Evolutionary conservation across 2,113 vertebrate genomes (phyloP).

Genomic region (Clupea harengus): DNA sequence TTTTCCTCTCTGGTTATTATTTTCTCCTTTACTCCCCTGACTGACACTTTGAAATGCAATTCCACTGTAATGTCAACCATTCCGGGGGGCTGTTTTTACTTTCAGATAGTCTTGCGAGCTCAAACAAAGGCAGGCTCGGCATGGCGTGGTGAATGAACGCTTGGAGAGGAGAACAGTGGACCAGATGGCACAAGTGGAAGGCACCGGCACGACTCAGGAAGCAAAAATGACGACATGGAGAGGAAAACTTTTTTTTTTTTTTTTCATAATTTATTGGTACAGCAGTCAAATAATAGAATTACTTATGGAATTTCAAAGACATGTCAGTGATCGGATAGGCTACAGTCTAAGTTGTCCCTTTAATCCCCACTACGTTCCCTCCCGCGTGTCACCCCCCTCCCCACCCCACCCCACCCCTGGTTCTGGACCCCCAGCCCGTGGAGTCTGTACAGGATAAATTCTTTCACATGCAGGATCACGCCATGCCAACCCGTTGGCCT

Average conservation of each 20-base stretch:
- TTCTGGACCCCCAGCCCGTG: neutral
- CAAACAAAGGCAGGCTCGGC: neutral
- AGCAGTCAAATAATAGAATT: slow-evolving; percentile 58
- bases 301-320: slow-evolving; percentile 63
- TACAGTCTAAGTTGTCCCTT: slow-evolving; percentile 41
- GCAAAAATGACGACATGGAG: neutral
- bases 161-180: neutral
- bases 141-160: neutral
- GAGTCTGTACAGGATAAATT: slow-evolving; percentile 66
- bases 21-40: neutral
- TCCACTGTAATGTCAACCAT: slow-evolving; percentile 1
- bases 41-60: neutral
- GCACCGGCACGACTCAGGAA: neutral
- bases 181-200: neutral
- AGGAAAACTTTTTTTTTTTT: slow-evolving; percentile 1
- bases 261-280: slow-evolving; percentile 51
- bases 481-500: slow-evolving; percentile 33
- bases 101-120: neutral
- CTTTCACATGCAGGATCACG: slow-evolving; percentile 72
- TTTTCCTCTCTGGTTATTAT: neutral
- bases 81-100: slow-evolving; percentile 7
- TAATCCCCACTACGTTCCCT: neutral
- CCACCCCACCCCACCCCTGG: slow-evolving; percentile 38
- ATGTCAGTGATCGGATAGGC: slow-evolving; percentile 62
- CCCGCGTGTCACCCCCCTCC: slow-evolving; percentile 28